Conservation (phyloP, 2,888 invertebrate species). For the Nephrotoma flavescens region DNA sequence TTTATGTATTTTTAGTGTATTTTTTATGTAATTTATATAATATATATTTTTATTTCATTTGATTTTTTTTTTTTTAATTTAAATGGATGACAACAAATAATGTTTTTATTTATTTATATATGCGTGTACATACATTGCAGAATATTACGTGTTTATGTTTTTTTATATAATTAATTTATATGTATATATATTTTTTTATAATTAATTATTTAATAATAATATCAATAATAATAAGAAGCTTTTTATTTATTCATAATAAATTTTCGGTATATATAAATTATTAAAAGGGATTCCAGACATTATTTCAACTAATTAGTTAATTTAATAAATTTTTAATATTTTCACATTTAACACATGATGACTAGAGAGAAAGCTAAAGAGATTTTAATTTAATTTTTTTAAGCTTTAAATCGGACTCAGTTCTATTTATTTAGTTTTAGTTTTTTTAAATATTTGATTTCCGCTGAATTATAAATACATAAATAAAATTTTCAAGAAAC, state of each 20-base stretch:
- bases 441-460: background rate
- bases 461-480: background rate
- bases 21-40: background rate
- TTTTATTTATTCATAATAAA: background rate
- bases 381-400: background rate
- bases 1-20: background rate
- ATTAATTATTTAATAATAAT: background rate
- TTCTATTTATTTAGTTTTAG: background rate
- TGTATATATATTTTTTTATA: background rate
- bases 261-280: background rate
- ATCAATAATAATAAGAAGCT: background rate
- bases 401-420: background rate
- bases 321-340: background rate
- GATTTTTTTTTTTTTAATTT: background rate
- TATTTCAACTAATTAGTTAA: background rate
- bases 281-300: background rate
- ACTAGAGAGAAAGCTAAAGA: background rate
- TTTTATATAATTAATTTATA: background rate
- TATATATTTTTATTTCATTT: background rate
- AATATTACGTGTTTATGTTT: background rate
- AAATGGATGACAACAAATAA: background rate
- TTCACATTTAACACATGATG: background rate
- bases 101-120: background rate
- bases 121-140: constrained; percentile 4
- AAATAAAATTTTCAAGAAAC: background rate